Evolutionary conservation across 2,113 vertebrate species (phyloP).

Genomic region (Taxidea taxus): DNA sequence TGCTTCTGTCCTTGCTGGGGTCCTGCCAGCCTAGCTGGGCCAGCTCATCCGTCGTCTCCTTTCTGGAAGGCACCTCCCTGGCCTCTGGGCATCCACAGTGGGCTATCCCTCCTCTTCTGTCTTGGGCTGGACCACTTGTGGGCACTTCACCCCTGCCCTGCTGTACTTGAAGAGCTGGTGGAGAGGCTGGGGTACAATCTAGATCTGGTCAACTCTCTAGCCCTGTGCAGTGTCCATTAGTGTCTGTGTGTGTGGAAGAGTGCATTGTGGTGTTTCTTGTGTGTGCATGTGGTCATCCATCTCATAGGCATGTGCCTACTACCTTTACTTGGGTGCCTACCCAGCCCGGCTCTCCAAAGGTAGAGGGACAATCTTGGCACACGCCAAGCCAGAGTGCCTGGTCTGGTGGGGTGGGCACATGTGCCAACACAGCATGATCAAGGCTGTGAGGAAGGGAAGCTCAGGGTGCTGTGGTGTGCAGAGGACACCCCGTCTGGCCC

Average conservation of each 20-base stretch:
- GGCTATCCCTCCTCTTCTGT: background rate
- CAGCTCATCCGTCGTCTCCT: fast-evolving
- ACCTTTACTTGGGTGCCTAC: background rate
- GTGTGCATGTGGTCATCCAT: fast-evolving
- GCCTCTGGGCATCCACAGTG: background rate
- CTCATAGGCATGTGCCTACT: background rate
- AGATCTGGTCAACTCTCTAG: too few species aligned
- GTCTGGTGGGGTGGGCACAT: background rate
- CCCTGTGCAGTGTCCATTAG: fast-evolving
- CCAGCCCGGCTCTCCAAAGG: background rate
- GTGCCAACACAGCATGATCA: background rate
- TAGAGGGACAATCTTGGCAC: background rate
- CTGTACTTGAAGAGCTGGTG: background rate
- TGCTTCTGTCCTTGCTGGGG: too few species aligned
- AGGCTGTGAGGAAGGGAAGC: background rate
- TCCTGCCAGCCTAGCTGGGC: background rate
- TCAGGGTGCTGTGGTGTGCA: background rate
- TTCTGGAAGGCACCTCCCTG: background rate
- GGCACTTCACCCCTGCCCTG: background rate
- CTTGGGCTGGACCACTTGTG: background rate
- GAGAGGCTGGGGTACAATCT: background rate
- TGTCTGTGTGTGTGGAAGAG: background rate
- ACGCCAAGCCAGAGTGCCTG: background rate
- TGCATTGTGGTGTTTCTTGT: fast-evolving
- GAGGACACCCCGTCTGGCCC: background rate